Conservation (phyloP, 2,113 vertebrate species). For the Sinocyclocheilus anophthalmus region DNA sequence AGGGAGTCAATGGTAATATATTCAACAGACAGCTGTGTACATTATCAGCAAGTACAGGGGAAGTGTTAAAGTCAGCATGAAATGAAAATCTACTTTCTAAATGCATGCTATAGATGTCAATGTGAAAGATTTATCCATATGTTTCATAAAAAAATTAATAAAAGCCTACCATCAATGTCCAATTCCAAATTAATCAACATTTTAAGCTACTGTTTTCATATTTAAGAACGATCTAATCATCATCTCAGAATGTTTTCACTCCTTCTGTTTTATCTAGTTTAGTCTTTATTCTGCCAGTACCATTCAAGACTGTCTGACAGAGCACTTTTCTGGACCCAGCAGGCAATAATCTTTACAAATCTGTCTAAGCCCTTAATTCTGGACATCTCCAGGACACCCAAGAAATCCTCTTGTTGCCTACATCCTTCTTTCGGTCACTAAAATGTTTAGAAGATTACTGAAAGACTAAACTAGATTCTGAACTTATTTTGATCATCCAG, state of each 20-base stretch:
- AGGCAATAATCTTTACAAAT: neutral
- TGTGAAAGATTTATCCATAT: neutral
- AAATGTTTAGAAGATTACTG: neutral
- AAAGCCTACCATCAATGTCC: no score
- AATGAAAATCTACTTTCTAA: neutral
- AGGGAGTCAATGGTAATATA: conserved; percentile 68
- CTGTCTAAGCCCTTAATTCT: neutral
- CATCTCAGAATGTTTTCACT: neutral
- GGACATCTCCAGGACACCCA: neutral
- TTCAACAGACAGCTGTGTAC: neutral
- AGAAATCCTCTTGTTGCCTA: neutral
- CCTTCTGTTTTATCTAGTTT: neutral
- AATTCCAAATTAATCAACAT: no score
- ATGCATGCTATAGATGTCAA: neutral
- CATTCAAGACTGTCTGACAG: neutral
- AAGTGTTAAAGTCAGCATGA: neutral
- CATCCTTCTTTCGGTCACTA: neutral
- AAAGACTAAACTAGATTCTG: neutral
- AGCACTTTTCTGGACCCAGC: neutral
- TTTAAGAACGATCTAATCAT: no score
- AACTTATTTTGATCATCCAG: neutral
- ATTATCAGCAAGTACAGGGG: neutral
- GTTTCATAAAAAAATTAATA: no score
- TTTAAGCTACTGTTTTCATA: no score
- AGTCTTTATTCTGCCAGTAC: neutral